Percentiles rank a stretch among this genome's conserved stretches.
Evolutionary conservation across 2,797 vertebrate genomes (phyloP).

Genomic region (Apogon hyalosoma): DNA sequence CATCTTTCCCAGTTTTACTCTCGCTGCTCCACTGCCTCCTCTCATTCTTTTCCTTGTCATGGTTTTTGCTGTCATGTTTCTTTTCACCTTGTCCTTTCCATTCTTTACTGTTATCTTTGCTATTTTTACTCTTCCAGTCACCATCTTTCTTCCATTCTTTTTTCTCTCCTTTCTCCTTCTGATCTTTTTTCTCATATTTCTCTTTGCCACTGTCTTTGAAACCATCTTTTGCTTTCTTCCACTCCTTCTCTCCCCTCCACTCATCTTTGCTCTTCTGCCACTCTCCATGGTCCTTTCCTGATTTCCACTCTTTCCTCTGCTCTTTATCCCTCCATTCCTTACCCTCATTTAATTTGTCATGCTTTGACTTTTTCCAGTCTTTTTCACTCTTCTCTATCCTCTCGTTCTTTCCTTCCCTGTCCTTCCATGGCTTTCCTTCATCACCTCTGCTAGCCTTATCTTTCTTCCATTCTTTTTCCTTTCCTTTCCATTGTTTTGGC

Average conservation of each 20-base stretch:
- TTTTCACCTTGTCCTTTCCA: conserved; percentile 46
- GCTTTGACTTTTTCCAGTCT: conserved; percentile 52
- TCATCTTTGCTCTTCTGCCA: conserved; percentile 37
- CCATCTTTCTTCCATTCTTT: conserved; percentile 55
- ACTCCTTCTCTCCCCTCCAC: conserved; percentile 52
- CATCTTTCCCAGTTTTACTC: conserved; percentile 39
- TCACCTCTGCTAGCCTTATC: conserved; percentile 64
- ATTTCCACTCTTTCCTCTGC: conserved; percentile 49
- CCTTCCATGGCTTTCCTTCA: conserved; percentile 64
- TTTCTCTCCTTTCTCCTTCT: conserved; percentile 60
- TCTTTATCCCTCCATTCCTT: conserved; percentile 46
- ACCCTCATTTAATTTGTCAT: conserved; percentile 46
- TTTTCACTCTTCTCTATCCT: conserved; percentile 51
- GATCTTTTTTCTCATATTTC: conserved; percentile 50
- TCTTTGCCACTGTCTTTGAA: conserved; percentile 51
- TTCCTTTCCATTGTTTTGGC: conserved; percentile 35
- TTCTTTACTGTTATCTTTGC: conserved; percentile 43
- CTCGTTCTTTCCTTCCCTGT: conserved; percentile 52
- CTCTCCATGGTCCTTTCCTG: conserved; percentile 40
- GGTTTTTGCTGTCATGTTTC: conserved; percentile 38
- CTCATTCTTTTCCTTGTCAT: conserved; percentile 35
- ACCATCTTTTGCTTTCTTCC: conserved; percentile 58
- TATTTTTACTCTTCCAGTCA: conserved; percentile 39
- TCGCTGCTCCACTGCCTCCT: conserved; percentile 22
- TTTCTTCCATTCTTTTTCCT: conserved; percentile 68